Conservation (phyloP, 2,888 invertebrate species). For the Belgica antarctica region DNA sequence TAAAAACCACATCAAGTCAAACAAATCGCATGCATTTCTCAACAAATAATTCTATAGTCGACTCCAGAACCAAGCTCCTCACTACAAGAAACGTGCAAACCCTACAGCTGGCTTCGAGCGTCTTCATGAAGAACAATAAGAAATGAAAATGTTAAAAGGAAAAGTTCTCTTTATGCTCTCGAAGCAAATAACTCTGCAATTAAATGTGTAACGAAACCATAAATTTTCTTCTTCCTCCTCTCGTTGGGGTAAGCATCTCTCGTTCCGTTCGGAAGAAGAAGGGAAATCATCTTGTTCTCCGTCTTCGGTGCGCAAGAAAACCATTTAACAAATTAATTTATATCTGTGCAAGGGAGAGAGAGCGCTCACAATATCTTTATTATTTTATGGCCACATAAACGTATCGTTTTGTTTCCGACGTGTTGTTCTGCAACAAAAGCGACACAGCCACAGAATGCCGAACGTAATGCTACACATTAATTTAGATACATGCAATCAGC, state of each 20-base stretch:
- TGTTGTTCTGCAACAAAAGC: background rate
- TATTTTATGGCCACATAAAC: slow-evolving; percentile 36
- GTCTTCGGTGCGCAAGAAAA: slow-evolving; percentile 18
- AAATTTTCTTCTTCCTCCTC: slow-evolving; percentile 30
- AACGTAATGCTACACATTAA: background rate
- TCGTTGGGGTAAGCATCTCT: background rate
- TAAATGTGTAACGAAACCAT: slow-evolving; percentile 36
- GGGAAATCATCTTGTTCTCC: background rate
- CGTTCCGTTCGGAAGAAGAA: background rate
- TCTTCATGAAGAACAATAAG: no score
- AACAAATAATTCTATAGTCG: background rate
- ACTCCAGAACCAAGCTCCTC: background rate
- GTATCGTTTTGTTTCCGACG: background rate
- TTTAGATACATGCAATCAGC: background rate
- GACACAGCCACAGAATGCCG: background rate
- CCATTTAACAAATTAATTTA: slow-evolving; percentile 34
- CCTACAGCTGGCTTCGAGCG: no score
- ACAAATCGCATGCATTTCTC: no score
- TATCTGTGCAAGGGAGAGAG: slow-evolving; percentile 24
- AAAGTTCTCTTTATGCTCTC: background rate
- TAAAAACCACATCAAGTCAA: no score
- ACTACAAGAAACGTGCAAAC: no score
- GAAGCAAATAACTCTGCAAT: slow-evolving; percentile 31
- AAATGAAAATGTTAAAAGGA: background rate
- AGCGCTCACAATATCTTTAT: slow-evolving; percentile 39